Percentiles rank a stretch among this genome's conserved stretches.
phyloP scores from a whole-genome alignment of 1,140 invertebrate genomes.

The Pseudomyrmex cubaensis region DNA sequence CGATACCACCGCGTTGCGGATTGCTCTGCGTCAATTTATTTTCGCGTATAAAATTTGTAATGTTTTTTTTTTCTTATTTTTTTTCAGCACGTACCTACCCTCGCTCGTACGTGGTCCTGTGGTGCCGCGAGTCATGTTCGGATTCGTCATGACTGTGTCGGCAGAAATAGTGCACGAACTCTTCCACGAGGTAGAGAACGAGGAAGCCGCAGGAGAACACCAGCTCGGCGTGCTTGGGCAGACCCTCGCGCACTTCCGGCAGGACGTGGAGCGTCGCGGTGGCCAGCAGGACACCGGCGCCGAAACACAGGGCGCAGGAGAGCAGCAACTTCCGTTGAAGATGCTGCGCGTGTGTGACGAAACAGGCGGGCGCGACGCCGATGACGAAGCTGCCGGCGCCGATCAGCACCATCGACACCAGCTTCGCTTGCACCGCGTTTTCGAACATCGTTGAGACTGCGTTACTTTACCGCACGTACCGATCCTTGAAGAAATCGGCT shows the following conservation, averaged over 20 bases:
- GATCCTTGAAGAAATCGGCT: neutral
- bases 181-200: constrained; percentile 92
- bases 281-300: constrained; percentile 93
- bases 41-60: neutral
- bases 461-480: neutral
- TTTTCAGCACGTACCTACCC: constrained; percentile 35
- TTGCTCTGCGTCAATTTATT: neutral
- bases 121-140: neutral
- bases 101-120: constrained; percentile 21
- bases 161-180: constrained; percentile 89
- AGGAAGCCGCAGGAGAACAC: constrained; percentile 92
- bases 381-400: constrained; percentile 89
- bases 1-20: neutral
- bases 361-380: constrained; percentile 88
- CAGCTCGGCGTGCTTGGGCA: constrained; percentile 88
- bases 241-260: constrained; percentile 89
- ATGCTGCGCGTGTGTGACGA: constrained; percentile 85
- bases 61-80: neutral
- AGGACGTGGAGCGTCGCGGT: constrained; percentile 94
- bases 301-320: constrained; percentile 91
- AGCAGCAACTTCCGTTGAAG: constrained; percentile 86
- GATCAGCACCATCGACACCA: constrained; percentile 89
- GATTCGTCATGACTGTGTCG: constrained; percentile 71
- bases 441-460: constrained; percentile 42
- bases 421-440: constrained; percentile 86